These are phyloP conservation scores for Cricetomys ansorgei DNA, from an alignment of 2,113 vertebrate species.

Conservation along the genomic window DNA sequence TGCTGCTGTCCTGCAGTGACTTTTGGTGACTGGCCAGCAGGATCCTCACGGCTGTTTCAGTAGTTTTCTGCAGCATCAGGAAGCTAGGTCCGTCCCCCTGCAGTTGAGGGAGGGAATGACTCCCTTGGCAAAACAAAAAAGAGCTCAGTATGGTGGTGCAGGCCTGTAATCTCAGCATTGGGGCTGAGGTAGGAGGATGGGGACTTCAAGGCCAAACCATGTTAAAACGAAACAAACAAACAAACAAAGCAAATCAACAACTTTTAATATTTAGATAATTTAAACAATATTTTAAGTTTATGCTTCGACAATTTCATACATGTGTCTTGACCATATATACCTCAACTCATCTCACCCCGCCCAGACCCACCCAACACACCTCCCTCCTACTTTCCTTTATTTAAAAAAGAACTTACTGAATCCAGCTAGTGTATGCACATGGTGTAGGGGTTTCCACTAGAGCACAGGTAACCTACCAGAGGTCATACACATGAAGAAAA, in stretches of 20 bases:
- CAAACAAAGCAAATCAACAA: background rate
- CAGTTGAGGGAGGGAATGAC: fast-evolving
- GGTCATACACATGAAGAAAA: background rate
- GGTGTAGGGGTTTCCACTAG: background rate
- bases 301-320: background rate
- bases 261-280: background rate
- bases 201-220: background rate
- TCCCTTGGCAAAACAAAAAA: background rate
- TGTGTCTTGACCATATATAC: background rate
- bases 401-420: background rate
- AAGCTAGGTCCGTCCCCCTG: background rate
- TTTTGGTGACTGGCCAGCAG: background rate
- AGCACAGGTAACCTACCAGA: background rate
- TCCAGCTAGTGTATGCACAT: background rate
- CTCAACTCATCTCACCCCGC: background rate
- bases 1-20: background rate
- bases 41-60: background rate
- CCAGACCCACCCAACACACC: background rate
- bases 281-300: background rate
- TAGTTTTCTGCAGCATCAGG: background rate
- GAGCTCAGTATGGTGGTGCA: background rate
- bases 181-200: background rate
- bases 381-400: too few relatives aligned
- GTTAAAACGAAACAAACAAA: background rate
- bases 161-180: background rate